Percentiles rank a stretch among this genome's conserved stretches.
phyloP scores from a whole-genome alignment of 2,888 invertebrate genomes.

The Ecliptopera silaceata region DNA sequence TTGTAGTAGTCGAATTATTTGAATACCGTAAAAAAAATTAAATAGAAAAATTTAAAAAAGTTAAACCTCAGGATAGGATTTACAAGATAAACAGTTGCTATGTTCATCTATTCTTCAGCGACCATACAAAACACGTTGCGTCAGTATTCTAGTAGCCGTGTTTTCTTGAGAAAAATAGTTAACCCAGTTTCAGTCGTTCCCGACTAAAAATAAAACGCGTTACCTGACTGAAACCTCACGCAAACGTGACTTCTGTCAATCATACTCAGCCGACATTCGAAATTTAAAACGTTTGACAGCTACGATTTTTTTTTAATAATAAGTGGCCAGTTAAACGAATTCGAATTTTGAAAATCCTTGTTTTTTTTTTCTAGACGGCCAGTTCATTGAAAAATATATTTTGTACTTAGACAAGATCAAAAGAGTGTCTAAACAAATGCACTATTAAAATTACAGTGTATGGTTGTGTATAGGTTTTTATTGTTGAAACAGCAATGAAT shows the following conservation, averaged over 20 bases:
- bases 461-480: slow-evolving; percentile 46
- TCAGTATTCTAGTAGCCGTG: slow-evolving; percentile 68
- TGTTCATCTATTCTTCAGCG: slow-evolving; percentile 35
- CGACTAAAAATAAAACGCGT: slow-evolving; percentile 57
- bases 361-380: neutral
- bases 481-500: slow-evolving; percentile 70
- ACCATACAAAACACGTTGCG: slow-evolving; percentile 58
- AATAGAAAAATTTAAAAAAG: too few species aligned
- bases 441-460: slow-evolving; percentile 37
- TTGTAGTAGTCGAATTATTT: too few species aligned
- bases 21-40: too few species aligned
- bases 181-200: slow-evolving; percentile 70
- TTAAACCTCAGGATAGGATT: too few species aligned
- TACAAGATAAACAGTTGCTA: slow-evolving; percentile 20
- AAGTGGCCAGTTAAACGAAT: neutral
- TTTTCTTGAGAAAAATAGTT: slow-evolving; percentile 75
- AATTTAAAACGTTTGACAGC: slow-evolving; percentile 6
- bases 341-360: neutral
- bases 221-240: slow-evolving; percentile 65
- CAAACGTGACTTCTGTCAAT: slow-evolving; percentile 49
- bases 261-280: slow-evolving; percentile 25
- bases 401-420: neutral
- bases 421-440: neutral
- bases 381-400: neutral
- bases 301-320: neutral